Conservation (phyloP, 2,113 vertebrate species). For the Tyrannus savana region DNA sequence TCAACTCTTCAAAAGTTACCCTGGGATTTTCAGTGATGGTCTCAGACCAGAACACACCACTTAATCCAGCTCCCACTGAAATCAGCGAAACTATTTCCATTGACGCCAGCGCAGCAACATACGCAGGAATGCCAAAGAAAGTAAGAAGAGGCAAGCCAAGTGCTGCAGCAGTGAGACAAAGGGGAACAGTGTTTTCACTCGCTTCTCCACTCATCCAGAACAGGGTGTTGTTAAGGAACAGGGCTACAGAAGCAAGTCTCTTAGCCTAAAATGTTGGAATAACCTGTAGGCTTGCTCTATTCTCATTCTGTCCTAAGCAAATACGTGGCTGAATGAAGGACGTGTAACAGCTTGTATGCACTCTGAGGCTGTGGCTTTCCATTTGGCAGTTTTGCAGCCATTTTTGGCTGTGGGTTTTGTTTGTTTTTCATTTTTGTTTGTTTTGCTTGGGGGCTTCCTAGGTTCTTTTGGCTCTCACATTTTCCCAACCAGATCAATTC, state of each 20-base stretch:
- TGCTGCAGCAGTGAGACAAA: background rate
- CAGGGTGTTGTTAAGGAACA: background rate
- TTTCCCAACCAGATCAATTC: background rate
- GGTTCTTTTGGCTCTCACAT: slow-evolving; percentile 35
- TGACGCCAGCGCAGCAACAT: background rate
- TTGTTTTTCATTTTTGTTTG: slow-evolving; percentile 31
- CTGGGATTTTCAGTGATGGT: background rate
- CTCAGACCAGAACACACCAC: background rate
- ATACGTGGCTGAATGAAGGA: background rate
- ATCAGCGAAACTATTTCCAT: background rate
- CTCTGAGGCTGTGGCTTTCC: background rate
- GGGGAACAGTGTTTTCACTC: background rate
- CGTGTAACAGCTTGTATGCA: background rate
- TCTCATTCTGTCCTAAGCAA: slow-evolving; percentile 5
- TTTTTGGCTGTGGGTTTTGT: slow-evolving; percentile 22
- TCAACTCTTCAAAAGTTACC: background rate
- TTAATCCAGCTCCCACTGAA: background rate
- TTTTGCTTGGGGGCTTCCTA: slow-evolving; percentile 36
- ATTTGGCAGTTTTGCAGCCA: slow-evolving; percentile 28
- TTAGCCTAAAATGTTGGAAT: background rate
- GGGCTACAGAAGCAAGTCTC: background rate
- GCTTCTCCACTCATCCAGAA: background rate
- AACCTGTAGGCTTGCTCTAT: background rate
- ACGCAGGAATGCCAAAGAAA: background rate
- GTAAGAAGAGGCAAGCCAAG: background rate